Percentiles rank a stretch among this genome's conserved stretches.
phyloP scores from a whole-genome alignment of 2,888 invertebrate genomes.

The Ormyrus rosae region DNA sequence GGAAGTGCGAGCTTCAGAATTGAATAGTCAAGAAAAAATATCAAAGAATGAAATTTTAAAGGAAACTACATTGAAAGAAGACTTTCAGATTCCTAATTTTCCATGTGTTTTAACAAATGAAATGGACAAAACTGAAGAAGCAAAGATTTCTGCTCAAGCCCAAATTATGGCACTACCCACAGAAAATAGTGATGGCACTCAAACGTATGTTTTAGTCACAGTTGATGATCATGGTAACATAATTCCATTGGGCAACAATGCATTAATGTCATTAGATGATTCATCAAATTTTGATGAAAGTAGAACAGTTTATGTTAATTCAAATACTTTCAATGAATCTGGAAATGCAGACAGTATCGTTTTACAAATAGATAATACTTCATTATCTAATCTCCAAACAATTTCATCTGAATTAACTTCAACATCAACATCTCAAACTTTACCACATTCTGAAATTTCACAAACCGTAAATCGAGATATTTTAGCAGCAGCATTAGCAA shows the following conservation, averaged over 20 bases:
- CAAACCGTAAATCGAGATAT: slow-evolving; percentile 81
- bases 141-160: slow-evolving; percentile 76
- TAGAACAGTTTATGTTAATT: slow-evolving; percentile 75
- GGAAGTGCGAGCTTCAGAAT: slow-evolving; percentile 61
- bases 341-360: slow-evolving; percentile 77
- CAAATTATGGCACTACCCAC: slow-evolving; percentile 85
- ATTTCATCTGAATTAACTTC: slow-evolving; percentile 76
- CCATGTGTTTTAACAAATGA: slow-evolving; percentile 14
- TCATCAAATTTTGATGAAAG: slow-evolving; percentile 70
- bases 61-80: slow-evolving; percentile 60
- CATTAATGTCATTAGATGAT: slow-evolving; percentile 78
- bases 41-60: slow-evolving; percentile 55
- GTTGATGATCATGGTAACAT: slow-evolving; percentile 84
- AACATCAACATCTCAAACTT: slow-evolving; percentile 62
- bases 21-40: slow-evolving; percentile 61
- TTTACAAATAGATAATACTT: slow-evolving; percentile 77
- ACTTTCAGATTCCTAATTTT: slow-evolving; percentile 38
- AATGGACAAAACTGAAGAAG: slow-evolving; percentile 65
- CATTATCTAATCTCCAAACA: slow-evolving; percentile 63
- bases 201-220: slow-evolving; percentile 84
- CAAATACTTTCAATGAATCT: slow-evolving; percentile 76
- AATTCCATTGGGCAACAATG: slow-evolving; percentile 84
- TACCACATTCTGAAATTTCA: slow-evolving; percentile 62
- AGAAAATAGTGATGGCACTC: slow-evolving; percentile 84
- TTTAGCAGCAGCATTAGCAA: slow-evolving; percentile 85